Percentiles rank a stretch among this genome's conserved stretches.
These are phyloP conservation scores for Patagioenas fasciata DNA, from an alignment of 2,113 vertebrate species.

Conservation along the genomic window DNA sequence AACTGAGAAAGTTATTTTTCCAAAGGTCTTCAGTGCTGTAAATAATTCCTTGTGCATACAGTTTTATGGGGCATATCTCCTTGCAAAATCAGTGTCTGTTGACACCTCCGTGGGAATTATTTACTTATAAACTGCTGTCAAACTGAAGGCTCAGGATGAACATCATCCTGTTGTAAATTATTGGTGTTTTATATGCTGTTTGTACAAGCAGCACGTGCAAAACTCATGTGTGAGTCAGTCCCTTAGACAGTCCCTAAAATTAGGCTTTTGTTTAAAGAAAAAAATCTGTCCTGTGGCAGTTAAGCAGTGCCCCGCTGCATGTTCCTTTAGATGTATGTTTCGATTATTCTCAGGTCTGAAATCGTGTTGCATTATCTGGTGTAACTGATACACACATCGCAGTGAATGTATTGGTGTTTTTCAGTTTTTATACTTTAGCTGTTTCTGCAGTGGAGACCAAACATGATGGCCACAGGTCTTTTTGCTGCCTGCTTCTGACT, in stretches of 20 bases:
- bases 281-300: background rate
- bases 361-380: fast-evolving
- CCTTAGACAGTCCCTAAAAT: background rate
- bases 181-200: background rate
- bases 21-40: background rate
- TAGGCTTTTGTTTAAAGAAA: background rate
- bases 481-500: background rate
- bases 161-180: background rate
- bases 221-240: background rate
- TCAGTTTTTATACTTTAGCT: background rate
- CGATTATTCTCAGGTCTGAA: background rate
- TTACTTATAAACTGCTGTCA: background rate
- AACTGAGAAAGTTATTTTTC: background rate
- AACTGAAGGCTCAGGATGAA: background rate
- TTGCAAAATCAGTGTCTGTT: background rate
- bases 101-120: background rate
- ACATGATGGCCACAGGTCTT: background rate
- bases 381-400: background rate
- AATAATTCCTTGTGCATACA: background rate
- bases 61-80: background rate
- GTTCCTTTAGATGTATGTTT: background rate
- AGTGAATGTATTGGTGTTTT: background rate
- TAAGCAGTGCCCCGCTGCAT: background rate
- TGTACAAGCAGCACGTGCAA: background rate
- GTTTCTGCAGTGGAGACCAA: background rate